These are phyloP conservation scores for Sarcoramphus papa DNA, from an alignment of 2,797 vertebrate genomes.

Conservation along the genomic window DNA sequence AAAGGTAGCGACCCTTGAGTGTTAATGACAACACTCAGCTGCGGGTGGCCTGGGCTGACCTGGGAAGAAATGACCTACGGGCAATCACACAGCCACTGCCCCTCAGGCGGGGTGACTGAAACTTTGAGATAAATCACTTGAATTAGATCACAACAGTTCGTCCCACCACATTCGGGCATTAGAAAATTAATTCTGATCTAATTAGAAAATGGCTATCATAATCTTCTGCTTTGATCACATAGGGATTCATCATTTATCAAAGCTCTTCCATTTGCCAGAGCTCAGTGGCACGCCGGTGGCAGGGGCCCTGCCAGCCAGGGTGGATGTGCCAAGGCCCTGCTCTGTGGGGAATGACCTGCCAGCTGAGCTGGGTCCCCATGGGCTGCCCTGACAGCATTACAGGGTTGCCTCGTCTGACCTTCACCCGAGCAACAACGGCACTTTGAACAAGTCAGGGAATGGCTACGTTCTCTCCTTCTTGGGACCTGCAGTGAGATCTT, in stretches of 20 bases:
- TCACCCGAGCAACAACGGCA: neutral
- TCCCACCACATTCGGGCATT: no score
- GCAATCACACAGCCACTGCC: neutral
- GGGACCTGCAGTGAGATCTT: accelerated
- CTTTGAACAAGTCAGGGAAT: neutral
- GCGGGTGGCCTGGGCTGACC: neutral
- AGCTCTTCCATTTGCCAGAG: neutral
- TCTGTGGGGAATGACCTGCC: neutral
- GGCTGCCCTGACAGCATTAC: neutral
- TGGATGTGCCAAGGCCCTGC: neutral
- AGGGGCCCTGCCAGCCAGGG: neutral
- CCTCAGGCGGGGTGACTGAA: neutral
- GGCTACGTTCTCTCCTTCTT: neutral
- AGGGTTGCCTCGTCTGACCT: neutral
- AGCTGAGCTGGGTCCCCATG: neutral
- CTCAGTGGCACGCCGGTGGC: accelerated
- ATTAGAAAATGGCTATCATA: neutral
- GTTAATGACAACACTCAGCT: neutral
- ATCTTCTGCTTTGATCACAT: neutral
- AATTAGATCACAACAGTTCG: neutral
- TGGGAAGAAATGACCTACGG: neutral
- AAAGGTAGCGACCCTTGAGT: neutral
- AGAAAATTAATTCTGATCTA: neutral
- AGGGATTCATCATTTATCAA: neutral
- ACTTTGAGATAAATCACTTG: neutral